Percentiles rank a stretch among this genome's conserved stretches.
phyloP scores from a whole-genome alignment of 1,140 invertebrate genomes.

The Aphis gossypii region DNA sequence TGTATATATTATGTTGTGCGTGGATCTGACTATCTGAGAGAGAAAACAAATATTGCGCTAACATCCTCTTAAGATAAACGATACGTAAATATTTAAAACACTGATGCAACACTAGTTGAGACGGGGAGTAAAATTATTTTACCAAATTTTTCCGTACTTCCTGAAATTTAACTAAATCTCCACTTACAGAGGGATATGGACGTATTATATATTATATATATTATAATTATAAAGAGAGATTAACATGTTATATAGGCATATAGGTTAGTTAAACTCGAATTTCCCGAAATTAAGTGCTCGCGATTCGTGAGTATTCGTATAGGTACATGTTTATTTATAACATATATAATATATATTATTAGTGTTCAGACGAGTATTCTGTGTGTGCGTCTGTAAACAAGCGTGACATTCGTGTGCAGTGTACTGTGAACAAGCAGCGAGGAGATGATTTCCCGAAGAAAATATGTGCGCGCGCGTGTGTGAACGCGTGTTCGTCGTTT shows the following conservation, averaged over 20 bases:
- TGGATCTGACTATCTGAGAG: too few species aligned
- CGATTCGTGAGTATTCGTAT: neutral
- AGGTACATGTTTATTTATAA: neutral
- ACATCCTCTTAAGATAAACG: neutral
- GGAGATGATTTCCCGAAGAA: neutral
- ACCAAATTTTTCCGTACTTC: neutral
- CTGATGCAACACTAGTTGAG: accelerated
- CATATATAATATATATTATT: neutral
- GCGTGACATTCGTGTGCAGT: constrained; percentile 11
- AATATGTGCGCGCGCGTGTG: neutral
- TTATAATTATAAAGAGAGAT: too few species aligned
- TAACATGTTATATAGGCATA: neutral
- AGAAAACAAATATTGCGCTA: too few species aligned
- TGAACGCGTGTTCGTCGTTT: neutral
- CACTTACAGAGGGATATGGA: too few species aligned
- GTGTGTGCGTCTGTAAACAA: neutral
- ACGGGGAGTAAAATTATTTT: neutral
- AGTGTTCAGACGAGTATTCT: neutral
- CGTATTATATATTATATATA: too few species aligned
- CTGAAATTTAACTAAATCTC: neutral
- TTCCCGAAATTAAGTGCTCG: neutral
- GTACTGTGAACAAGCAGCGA: neutral
- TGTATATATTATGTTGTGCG: too few species aligned
- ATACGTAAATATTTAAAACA: neutral
- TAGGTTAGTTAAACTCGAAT: neutral